A percentile compares a stretch with the other conserved stretches of the same genome.
phyloP scores from a whole-genome alignment of 37 sponge, comb jelly and placozoan species.

The Dysidea cf. avara region DNA sequence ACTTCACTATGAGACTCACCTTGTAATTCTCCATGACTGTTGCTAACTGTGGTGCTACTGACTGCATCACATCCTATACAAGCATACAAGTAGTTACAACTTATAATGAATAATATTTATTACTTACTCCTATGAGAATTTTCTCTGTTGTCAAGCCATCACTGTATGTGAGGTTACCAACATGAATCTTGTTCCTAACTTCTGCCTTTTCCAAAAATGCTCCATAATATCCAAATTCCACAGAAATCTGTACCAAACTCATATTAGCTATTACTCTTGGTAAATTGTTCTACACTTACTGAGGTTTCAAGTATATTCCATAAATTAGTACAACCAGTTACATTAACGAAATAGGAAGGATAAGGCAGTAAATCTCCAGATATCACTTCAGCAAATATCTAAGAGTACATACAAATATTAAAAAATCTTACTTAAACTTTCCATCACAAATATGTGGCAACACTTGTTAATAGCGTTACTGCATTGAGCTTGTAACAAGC shows the following conservation, averaged over 20 bases:
- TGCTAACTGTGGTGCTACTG: constrained; percentile 42
- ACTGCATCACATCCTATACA: constrained; percentile 73
- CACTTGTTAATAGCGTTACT: too few species aligned
- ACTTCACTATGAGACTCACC: constrained; percentile 13
- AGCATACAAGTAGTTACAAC: too few species aligned
- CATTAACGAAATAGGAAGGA: constrained; percentile 75
- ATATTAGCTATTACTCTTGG: neutral
- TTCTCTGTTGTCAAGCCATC: constrained; percentile 54
- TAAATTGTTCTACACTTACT: constrained; percentile 41
- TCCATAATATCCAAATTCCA: constrained; percentile 63
- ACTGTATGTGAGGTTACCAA: constrained; percentile 75
- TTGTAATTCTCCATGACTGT: constrained; percentile 81
- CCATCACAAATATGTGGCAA: too few species aligned
- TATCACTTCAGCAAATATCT: constrained; percentile 74
- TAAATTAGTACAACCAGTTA: constrained; percentile 80
- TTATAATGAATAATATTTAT: too few species aligned
- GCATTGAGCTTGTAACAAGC: too few species aligned
- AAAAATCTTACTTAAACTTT: too few species aligned
- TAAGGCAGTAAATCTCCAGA: constrained; percentile 81
- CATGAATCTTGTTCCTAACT: constrained; percentile 71
- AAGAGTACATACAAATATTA: too few species aligned
- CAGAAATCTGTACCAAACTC: constrained; percentile 41
- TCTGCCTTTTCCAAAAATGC: constrained; percentile 34
- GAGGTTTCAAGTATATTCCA: constrained; percentile 55
- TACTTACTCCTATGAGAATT: constrained; percentile 54